phyloP scores from a whole-genome alignment of 2,797 vertebrate genomes.

The Phalloptychus januarius region DNA sequence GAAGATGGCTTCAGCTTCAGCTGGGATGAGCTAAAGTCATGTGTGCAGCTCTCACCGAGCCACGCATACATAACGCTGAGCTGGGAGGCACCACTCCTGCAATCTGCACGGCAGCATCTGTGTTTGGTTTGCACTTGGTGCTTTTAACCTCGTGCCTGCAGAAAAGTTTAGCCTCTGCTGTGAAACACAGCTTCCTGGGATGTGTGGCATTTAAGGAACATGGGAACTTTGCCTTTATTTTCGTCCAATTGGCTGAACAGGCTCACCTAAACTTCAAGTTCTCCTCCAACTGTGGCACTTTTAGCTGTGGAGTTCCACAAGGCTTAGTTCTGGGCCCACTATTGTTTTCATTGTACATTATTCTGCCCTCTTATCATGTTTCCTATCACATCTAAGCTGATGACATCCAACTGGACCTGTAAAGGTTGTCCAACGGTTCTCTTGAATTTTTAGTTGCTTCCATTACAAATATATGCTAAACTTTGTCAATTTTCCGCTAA shows the following conservation, averaged over 20 bases:
- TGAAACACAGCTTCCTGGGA: not conserved
- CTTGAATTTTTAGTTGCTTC: too few relatives aligned
- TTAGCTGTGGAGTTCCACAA: too few relatives aligned
- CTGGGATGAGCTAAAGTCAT: constrained; percentile 58
- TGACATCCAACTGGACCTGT: too few relatives aligned
- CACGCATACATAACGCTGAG: constrained; percentile 63
- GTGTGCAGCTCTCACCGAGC: constrained; percentile 41
- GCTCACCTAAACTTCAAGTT: too few relatives aligned
- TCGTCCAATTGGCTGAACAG: not conserved
- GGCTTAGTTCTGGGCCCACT: too few relatives aligned
- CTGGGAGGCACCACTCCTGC: constrained; percentile 51
- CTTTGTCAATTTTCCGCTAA: too few relatives aligned
- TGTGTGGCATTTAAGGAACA: not conserved
- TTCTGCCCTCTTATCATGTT: too few relatives aligned
- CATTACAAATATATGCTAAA: too few relatives aligned
- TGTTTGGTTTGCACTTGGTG: constrained; percentile 37
- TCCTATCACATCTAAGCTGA: too few relatives aligned
- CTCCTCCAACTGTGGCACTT: too few relatives aligned
- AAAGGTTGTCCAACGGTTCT: too few relatives aligned
- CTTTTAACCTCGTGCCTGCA: constrained; percentile 16
- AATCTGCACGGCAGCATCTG: constrained; percentile 34
- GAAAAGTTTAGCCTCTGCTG: not conserved
- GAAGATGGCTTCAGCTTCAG: constrained; percentile 57
- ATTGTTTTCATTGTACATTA: too few relatives aligned
- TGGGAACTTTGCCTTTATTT: not conserved